phyloP scores from a whole-genome alignment of 2,888 invertebrate species.

The Phragmatobia fuliginosa region DNA sequence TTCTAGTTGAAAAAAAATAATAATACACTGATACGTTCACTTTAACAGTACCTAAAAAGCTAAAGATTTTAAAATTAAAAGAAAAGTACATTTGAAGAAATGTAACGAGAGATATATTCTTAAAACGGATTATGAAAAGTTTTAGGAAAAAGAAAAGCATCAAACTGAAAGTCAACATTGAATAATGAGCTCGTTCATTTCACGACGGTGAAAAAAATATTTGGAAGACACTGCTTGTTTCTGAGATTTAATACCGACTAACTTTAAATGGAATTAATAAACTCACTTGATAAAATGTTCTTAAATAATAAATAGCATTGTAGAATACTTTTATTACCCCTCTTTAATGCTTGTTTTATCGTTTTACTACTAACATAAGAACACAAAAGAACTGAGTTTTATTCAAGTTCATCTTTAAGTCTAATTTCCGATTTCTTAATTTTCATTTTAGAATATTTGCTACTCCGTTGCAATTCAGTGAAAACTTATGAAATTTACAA shows the following conservation, averaged over 20 bases:
- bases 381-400: neutral
- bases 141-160: conserved; percentile 52
- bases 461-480: conserved; percentile 4
- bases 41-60: neutral
- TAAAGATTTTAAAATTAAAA: conserved; percentile 13
- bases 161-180: conserved; percentile 60
- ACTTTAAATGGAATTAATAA: conserved; percentile 55
- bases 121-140: conserved; percentile 57
- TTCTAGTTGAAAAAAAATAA: neutral
- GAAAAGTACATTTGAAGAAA: conserved; percentile 32
- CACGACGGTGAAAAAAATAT: conserved; percentile 47
- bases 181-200: conserved; percentile 59
- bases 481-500: conserved; percentile 29
- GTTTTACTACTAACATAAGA: neutral
- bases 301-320: conserved; percentile 38
- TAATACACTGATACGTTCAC: neutral
- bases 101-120: conserved; percentile 44
- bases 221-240: conserved; percentile 43
- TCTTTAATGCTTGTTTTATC: conserved; percentile 19
- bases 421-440: neutral
- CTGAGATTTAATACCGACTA: conserved; percentile 42
- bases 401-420: neutral
- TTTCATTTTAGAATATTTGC: neutral
- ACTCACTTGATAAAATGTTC: conserved; percentile 44
- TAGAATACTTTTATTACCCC: conserved; percentile 35